Base-by-base conservation (phyloP, 2,797 vertebrate genomes). In the Chelonia mydas region DNA sequence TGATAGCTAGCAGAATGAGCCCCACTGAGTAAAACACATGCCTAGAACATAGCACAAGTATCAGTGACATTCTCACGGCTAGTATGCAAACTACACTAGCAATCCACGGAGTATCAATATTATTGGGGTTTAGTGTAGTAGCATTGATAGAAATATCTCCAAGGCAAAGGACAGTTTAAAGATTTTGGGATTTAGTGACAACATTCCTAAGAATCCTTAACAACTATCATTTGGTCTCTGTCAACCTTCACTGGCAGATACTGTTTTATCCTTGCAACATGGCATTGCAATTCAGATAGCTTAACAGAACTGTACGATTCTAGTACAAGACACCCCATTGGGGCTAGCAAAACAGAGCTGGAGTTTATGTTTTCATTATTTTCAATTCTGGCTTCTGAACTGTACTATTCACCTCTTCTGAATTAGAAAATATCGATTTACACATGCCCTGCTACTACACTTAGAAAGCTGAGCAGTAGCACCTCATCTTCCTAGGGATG, bases 121-220 rank as follows among this genome's bases (percentile, higher is more conserved):
- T n/a, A 57, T 55, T 68, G 37, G 45, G 45, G 25, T 49, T 37
- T 74, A 33, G 50, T 31, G n/a, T 82, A 54, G 61, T 86, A 90
- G 78, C 87, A 91, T 0, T 86, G 87, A 90, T 47, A 93, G 92
- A 94, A 90, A 61, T 15, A 93, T 45, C 31, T 50, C 76, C 81
- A 41, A 76, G 90, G 53, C 45, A 85, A 92, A 88, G 7, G 55
- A 0, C 11, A 80, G 13, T 53, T 80, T 79, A 93, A 92, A 81
- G n/a, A 94, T 83, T 68, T 89, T 82, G 83, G 54, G 72, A 78
- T 47, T 15, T 4, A 61, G n/a, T 61, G 3, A 13, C 37, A 41
- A 31, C n/a, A n/a, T 61, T 81, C 84, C 85, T 72, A 92, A 83
- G 93, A 88, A 91, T 89, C n/a, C 50, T 68, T 85, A 91, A 78